Percentiles rank a stretch among this genome's conserved stretches.
Evolutionary conservation across 1,140 invertebrate species (phyloP).

Genomic region (Fopius arisanus): DNA sequence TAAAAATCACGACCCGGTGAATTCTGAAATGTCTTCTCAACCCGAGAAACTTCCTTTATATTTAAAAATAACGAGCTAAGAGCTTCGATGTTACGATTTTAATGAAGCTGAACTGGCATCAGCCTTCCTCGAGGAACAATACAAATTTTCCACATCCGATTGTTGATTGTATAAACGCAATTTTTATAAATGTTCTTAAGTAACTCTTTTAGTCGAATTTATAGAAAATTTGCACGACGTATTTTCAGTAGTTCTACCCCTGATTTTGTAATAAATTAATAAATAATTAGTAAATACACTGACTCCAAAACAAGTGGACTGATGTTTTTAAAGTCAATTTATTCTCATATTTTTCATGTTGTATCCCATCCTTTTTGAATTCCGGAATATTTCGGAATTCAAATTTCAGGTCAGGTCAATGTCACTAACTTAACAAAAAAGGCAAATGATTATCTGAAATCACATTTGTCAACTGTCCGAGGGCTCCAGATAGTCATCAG

Average conservation of each 20-base stretch:
- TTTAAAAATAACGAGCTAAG: too few relatives aligned
- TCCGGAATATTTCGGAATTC: too few relatives aligned
- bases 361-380: too few relatives aligned
- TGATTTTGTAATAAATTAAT: neutral
- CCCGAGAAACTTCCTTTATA: too few relatives aligned
- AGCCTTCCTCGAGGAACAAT: neutral
- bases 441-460: too few relatives aligned
- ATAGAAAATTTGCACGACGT: slow-evolving; percentile 20
- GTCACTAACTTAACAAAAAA: too few relatives aligned
- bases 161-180: neutral
- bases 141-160: neutral
- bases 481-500: too few relatives aligned
- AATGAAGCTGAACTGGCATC: neutral
- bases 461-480: too few relatives aligned
- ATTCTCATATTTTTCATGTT: too few relatives aligned
- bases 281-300: neutral
- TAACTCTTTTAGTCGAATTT: neutral
- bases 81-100: neutral
- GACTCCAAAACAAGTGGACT: too few relatives aligned
- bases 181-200: neutral
- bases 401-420: too few relatives aligned
- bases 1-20: neutral
- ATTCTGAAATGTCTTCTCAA: neutral
- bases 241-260: neutral
- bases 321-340: too few relatives aligned